Percentiles rank a stretch among this genome's conserved stretches.
phyloP scores from a whole-genome alignment of 2,797 vertebrate genomes.

The Threskiornis aethiopicus region DNA sequence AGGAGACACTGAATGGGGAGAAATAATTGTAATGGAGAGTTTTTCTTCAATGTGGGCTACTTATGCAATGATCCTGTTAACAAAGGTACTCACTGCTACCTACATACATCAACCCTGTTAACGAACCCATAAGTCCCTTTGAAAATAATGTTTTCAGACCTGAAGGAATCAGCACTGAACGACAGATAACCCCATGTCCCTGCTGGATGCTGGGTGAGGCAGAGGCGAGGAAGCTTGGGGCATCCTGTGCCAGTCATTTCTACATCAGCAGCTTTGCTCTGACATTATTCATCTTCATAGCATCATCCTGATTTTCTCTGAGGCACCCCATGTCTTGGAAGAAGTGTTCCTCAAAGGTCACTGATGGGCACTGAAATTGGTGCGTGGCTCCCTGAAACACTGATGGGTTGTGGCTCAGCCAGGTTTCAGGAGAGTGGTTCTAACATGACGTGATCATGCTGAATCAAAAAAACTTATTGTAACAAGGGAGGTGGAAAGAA shows the following conservation, averaged over 20 bases:
- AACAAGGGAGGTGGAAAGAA: background rate
- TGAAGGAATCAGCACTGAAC: background rate
- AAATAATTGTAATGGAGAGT: background rate
- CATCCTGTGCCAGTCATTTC: background rate
- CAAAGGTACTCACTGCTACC: background rate
- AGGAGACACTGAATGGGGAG: background rate
- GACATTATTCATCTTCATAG: background rate
- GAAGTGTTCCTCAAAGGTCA: background rate
- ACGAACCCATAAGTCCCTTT: background rate
- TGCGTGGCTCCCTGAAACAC: background rate
- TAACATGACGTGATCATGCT: background rate
- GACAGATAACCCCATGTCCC: background rate
- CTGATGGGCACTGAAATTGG: background rate
- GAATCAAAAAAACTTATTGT: background rate
- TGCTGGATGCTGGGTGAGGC: background rate
- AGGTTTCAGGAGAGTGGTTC: background rate
- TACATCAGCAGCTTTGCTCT: background rate
- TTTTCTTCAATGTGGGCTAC: background rate
- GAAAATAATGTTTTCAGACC: background rate
- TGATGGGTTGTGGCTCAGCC: background rate
- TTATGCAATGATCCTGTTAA: background rate
- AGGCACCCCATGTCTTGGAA: background rate
- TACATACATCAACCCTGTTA: background rate
- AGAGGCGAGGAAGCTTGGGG: background rate
- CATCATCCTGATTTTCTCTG: background rate